phyloP scores from a whole-genome alignment of 2,797 vertebrate genomes.

The Artibeus lituratus region DNA sequence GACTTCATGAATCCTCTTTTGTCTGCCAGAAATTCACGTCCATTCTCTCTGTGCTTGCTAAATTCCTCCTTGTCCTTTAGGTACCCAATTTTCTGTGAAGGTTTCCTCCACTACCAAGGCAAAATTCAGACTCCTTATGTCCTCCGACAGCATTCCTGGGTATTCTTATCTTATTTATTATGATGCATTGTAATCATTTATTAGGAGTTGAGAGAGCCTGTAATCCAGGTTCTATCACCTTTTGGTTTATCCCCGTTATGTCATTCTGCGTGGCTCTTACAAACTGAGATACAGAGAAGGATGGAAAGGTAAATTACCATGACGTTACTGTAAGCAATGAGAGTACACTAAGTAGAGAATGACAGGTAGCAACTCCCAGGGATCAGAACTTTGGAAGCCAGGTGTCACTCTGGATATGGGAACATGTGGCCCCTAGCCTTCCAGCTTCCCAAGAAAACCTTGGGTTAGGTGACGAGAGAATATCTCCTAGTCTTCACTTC shows the following conservation, averaged over 20 bases:
- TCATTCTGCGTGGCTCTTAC: not conserved
- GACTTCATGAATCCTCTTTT: not conserved
- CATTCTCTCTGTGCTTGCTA: not conserved
- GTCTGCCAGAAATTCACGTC: not conserved
- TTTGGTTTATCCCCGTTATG: not conserved
- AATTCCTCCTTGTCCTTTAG: not conserved
- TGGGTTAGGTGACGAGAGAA: not conserved
- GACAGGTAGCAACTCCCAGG: not conserved
- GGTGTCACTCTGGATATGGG: no score
- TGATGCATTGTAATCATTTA: not conserved
- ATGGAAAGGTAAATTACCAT: not conserved
- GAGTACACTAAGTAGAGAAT: not conserved
- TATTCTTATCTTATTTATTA: not conserved
- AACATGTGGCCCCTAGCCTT: not conserved
- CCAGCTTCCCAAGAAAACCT: not conserved
- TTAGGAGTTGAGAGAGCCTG: not conserved
- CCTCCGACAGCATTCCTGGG: not conserved
- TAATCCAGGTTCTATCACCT: not conserved
- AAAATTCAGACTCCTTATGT: not conserved
- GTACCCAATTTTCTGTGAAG: not conserved
- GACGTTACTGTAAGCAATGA: not conserved
- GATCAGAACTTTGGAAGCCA: not conserved
- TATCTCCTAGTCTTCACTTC: not conserved
- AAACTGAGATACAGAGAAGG: not conserved
- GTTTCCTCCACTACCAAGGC: not conserved